Conservation (phyloP, 2,888 invertebrate species). For the Eilema sororculum region DNA sequence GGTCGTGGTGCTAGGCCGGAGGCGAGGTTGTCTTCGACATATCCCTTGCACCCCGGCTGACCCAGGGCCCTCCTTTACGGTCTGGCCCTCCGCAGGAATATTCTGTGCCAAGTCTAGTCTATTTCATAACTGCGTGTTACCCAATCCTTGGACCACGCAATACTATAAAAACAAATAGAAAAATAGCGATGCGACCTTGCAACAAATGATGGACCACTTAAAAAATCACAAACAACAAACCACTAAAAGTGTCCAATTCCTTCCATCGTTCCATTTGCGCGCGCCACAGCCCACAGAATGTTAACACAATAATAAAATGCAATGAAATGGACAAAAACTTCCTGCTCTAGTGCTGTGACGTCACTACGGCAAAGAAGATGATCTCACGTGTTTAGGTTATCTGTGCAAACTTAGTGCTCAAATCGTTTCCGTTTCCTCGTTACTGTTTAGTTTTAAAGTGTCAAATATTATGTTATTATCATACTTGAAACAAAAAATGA, state of each 20-base stretch:
- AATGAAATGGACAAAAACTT: constrained; percentile 41
- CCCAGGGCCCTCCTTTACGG: too few species aligned
- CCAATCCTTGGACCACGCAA: background rate
- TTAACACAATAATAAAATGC: constrained; percentile 46
- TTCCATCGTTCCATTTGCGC: constrained; percentile 25
- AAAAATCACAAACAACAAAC: constrained; percentile 2
- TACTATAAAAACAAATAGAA: background rate
- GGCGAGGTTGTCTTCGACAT: too few species aligned
- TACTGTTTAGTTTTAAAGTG: constrained; percentile 19
- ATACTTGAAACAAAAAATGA: background rate
- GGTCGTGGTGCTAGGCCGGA: too few species aligned
- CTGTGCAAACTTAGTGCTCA: constrained; percentile 43
- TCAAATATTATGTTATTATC: background rate
- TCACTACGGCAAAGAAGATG: constrained; percentile 35
- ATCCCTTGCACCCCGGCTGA: too few species aligned
- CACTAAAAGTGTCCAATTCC: constrained; percentile 18
- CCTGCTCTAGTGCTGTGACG: constrained; percentile 44
- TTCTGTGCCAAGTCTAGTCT: background rate
- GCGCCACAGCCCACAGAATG: constrained; percentile 36
- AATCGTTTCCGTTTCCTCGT: constrained; percentile 47
- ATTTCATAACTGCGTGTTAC: background rate
- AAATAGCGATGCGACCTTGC: background rate
- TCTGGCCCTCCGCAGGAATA: too few species aligned
- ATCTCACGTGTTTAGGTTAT: constrained; percentile 42
- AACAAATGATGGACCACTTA: background rate